A percentile compares a stretch with the other conserved stretches of the same genome.
Conservation (phyloP, 2,888 invertebrate species). For the Eilema griseolum region DNA sequence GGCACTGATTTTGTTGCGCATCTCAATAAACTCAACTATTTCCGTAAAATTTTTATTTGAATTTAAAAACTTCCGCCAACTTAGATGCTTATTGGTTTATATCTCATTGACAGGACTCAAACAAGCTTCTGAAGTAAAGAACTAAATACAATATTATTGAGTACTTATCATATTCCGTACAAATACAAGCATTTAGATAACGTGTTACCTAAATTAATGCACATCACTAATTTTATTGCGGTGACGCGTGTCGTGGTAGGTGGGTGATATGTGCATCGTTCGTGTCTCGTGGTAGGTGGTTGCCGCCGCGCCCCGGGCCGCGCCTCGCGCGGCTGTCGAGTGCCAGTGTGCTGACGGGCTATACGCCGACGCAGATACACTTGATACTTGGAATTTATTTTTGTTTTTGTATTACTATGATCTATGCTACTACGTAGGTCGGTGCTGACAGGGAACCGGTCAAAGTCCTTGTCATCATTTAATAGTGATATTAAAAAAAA, state of each 20-base stretch:
- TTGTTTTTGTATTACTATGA: neutral
- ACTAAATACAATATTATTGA: neutral
- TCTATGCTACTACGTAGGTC: too few species aligned
- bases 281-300: constrained; percentile 41
- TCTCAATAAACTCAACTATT: neutral
- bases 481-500: too few species aligned
- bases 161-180: too few species aligned
- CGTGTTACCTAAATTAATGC: neutral
- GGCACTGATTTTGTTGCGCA: neutral
- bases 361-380: constrained; percentile 45
- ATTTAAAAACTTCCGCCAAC: too few species aligned
- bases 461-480: too few species aligned
- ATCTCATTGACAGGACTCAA: too few species aligned
- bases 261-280: constrained; percentile 26
- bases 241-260: constrained; percentile 12
- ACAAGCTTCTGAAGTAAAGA: too few species aligned
- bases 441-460: too few species aligned
- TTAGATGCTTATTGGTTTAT: too few species aligned
- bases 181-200: neutral
- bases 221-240: constrained; percentile 3
- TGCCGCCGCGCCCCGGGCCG: constrained; percentile 58
- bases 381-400: constrained; percentile 63
- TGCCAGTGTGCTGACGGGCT: constrained; percentile 62
- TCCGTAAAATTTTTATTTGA: too few species aligned
- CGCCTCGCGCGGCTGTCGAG: constrained; percentile 67